Evolutionary conservation across 2,888 invertebrate species (phyloP), one percentile per base, ranked within the genome.

Genomic region (Conistra vaccinii): DNA sequence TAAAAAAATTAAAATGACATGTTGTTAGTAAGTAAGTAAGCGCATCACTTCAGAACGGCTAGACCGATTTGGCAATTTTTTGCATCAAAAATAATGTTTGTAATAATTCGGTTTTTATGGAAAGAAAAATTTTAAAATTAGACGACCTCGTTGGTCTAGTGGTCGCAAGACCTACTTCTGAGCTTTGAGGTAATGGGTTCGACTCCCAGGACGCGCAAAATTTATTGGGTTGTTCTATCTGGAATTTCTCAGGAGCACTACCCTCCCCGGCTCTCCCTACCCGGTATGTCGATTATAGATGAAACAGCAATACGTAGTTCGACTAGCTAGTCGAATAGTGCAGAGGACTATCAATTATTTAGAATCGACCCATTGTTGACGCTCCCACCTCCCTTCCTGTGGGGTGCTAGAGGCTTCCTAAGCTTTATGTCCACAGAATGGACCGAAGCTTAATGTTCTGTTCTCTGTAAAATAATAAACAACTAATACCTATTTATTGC

Each of bases 341-440:
- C 45, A 62, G 23, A 45, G 45, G 26, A 62, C 71, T 71, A 71
- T 71, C 26, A 74, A 71, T 62, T 71, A 71, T 74, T 74, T 72
- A 48, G 45, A 62, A 45, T 32, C 42, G 14, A 69, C 17, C 48
- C 14, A 51, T 70, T 58, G 57, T 70, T 58, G 57, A 20, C 5
- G 42, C n/a, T 26, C 26, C 20, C 29, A 1, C 63, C 63, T 51
- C 48, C 62, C 17, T 60, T 32, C 17, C 23, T 42, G n/a, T 42
- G 60, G 14, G 17, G 26, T 67, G 32, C n/a, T 68, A 26, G 4
- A 32, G 23, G 17, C 14, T 5, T 23, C 29, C 14, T 5, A 26
- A 61, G 12, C 51, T 42, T 71, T 48, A 20, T 48, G 35, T 29
- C 39, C 26, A 39, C 29, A 29, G 20, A 48, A n/a, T 20, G 4